phyloP scores from a whole-genome alignment of 2,888 invertebrate species.

The Phrixothrix hirtus region DNA sequence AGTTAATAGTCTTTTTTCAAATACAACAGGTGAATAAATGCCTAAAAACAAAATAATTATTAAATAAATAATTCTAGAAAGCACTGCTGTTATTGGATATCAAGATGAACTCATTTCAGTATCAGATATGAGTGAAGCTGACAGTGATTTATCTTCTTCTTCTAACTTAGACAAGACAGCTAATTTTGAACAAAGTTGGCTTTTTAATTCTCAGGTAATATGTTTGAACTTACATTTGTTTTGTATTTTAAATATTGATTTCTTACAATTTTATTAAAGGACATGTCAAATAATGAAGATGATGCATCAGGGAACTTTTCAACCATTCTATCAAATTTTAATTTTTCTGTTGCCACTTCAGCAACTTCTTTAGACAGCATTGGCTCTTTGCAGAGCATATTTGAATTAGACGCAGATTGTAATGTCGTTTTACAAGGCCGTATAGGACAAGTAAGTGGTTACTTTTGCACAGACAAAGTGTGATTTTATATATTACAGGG shows the following conservation, averaged over 20 bases:
- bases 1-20: constrained; percentile 48
- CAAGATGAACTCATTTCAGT: constrained; percentile 37
- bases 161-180: constrained; percentile 22
- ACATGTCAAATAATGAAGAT: constrained; percentile 45
- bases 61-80: constrained; percentile 31
- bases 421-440: constrained; percentile 64
- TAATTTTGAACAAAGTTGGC: constrained; percentile 14
- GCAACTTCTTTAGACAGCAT: constrained; percentile 53
- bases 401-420: constrained; percentile 62
- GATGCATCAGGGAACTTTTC: constrained; percentile 51
- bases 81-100: constrained; percentile 33
- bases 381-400: constrained; percentile 60
- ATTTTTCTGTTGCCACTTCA: constrained; percentile 48
- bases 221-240: too few relatives aligned
- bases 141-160: constrained; percentile 39
- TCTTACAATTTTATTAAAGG: constrained; percentile 27
- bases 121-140: constrained; percentile 38
- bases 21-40: constrained; percentile 40
- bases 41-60: not conserved
- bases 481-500: too few relatives aligned
- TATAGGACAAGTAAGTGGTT: constrained; percentile 62
- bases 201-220: constrained; percentile 17
- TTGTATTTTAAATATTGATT: not conserved
- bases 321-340: constrained; percentile 49
- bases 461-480: too few relatives aligned